Percentiles rank a stretch among this genome's conserved stretches.
phyloP scores from a whole-genome alignment of 2,113 vertebrate genomes.

The Triplophysa tibetana region DNA sequence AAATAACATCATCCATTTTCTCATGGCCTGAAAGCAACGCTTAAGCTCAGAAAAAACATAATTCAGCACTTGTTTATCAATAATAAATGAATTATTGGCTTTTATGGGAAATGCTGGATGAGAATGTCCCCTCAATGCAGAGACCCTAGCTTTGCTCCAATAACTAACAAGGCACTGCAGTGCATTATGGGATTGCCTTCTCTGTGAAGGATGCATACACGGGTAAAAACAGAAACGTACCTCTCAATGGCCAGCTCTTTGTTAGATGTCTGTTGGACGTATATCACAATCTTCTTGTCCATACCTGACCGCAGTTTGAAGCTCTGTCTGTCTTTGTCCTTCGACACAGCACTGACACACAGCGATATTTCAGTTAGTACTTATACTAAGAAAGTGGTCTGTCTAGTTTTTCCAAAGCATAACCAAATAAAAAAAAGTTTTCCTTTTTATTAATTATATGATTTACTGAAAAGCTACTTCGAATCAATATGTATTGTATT shows the following conservation, averaged over 20 bases:
- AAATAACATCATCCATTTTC: slow-evolving; percentile 24
- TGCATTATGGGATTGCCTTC: no score
- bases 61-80: slow-evolving; percentile 47
- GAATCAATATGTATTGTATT: no score
- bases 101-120: slow-evolving; percentile 30
- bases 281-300: slow-evolving; percentile 98
- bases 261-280: slow-evolving; percentile 95
- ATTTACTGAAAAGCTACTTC: no score
- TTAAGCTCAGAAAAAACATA: slow-evolving; percentile 48
- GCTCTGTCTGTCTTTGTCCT: slow-evolving; percentile 97
- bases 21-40: slow-evolving; percentile 41
- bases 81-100: slow-evolving; percentile 47
- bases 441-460: no score
- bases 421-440: no score
- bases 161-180: not conserved
- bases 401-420: no score
- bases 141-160: no score
- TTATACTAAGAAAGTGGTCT: no score
- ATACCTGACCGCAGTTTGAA: slow-evolving; percentile 96
- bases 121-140: not conserved
- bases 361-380: not conserved
- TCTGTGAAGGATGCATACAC: no score
- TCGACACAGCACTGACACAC: slow-evolving; percentile 86
- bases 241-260: slow-evolving; percentile 98
- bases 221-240: slow-evolving; percentile 67